Conservation (phyloP, 2,113 vertebrate species). For the Protomyctophum bolini region DNA sequence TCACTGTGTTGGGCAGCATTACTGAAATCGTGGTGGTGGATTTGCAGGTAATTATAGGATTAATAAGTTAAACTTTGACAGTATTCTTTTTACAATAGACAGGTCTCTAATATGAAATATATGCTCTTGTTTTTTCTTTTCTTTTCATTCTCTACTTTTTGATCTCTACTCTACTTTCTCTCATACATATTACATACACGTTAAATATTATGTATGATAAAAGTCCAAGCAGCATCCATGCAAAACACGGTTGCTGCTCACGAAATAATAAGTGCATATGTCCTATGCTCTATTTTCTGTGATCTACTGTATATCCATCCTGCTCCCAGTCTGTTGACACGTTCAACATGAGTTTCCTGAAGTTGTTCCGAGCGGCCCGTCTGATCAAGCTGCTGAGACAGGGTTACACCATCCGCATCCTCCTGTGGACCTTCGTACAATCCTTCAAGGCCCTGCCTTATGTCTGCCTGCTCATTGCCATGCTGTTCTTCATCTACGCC, state of each 20-base stretch:
- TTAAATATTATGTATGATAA: too few species aligned
- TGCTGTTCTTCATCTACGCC: slow-evolving; percentile 99
- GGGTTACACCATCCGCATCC: slow-evolving; percentile 97
- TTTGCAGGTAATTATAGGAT: slow-evolving; percentile 61
- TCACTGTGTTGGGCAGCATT: slow-evolving; percentile 96
- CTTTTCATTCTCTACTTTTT: background rate
- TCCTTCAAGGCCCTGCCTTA: slow-evolving; percentile 98
- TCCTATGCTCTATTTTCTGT: background rate
- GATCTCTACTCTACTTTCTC: background rate
- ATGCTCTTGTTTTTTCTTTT: too few species aligned
- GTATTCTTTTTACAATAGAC: too few species aligned
- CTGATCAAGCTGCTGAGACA: slow-evolving; percentile 97
- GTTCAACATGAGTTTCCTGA: slow-evolving; percentile 98
- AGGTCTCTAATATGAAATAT: background rate
- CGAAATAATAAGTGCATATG: background rate
- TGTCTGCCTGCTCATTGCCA: slow-evolving; percentile 96
- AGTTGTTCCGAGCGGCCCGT: slow-evolving; percentile 96
- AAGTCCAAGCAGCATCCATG: too few species aligned
- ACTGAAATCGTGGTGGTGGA: slow-evolving; percentile 95
- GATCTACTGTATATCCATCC: background rate
- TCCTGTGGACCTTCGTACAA: slow-evolving; percentile 98
- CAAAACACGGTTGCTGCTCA: too few species aligned
- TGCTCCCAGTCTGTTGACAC: slow-evolving; percentile 77
- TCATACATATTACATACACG: too few species aligned
- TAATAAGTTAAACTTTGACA: background rate